Evolutionary conservation across 2,888 invertebrate genomes (phyloP).

Genomic region (Creontiades dilutus): DNA sequence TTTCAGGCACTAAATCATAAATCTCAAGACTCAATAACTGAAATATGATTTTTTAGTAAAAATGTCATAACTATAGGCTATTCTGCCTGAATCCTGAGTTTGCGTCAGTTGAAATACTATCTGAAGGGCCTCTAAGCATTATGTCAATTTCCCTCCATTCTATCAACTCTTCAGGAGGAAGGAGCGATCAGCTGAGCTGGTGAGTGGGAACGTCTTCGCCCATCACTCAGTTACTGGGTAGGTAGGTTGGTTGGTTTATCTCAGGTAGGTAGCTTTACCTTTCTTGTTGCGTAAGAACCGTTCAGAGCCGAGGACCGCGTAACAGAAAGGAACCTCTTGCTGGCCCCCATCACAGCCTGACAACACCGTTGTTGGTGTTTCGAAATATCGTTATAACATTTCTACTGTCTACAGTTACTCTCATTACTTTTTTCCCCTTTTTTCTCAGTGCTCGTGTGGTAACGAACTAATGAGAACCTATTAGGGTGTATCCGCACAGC

Average conservation of each 20-base stretch:
- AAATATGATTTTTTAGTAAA: too few species aligned
- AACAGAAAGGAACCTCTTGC: slow-evolving; percentile 26
- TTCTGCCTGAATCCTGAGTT: too few species aligned
- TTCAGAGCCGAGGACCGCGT: slow-evolving; percentile 11
- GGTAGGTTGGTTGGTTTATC: not conserved
- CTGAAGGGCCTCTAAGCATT: too few species aligned
- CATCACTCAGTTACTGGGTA: not conserved
- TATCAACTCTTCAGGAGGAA: too few species aligned
- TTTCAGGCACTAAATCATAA: too few species aligned
- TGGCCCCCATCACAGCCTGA: not conserved
- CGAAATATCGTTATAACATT: slow-evolving; percentile 36
- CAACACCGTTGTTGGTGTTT: slow-evolving; percentile 12
- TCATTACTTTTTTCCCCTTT: not conserved
- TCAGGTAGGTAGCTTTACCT: too few species aligned
- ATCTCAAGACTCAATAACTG: too few species aligned
- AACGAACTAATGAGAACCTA: not conserved
- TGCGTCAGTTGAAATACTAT: too few species aligned
- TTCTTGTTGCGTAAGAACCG: not conserved
- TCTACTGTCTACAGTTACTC: not conserved
- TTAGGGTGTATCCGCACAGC: too few species aligned
- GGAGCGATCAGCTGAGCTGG: not conserved
- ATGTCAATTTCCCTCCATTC: too few species aligned
- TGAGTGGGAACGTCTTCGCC: not conserved
- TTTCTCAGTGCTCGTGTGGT: not conserved
- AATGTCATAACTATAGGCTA: too few species aligned